A percentile compares a stretch with the other conserved stretches of the same genome.
These are phyloP conservation scores for Drosophila asahinai DNA, from an alignment of 1,140 invertebrate species.

Conservation along the genomic window DNA sequence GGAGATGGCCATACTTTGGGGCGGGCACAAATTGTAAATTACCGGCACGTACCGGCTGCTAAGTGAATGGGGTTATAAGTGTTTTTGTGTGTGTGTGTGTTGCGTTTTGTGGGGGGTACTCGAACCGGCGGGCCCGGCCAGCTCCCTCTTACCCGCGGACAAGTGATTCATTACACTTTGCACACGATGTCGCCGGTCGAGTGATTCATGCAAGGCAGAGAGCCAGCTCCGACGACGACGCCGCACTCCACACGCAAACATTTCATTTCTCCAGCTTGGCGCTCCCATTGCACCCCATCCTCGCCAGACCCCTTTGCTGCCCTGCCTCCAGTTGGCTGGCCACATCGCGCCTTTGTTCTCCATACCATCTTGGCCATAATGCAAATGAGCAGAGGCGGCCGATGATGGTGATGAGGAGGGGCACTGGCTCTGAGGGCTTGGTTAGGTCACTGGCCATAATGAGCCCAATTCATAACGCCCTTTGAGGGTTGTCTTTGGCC, in stretches of 20 bases:
- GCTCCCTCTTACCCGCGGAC: slow-evolving; percentile 9
- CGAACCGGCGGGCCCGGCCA: not conserved
- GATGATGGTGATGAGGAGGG: slow-evolving; percentile 7
- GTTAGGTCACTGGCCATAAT: slow-evolving; percentile 45
- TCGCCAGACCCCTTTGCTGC: not conserved
- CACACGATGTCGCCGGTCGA: slow-evolving; percentile 51
- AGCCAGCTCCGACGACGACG: slow-evolving; percentile 15
- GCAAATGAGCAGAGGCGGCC: slow-evolving; percentile 28
- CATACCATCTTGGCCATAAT: slow-evolving; percentile 24
- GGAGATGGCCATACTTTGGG: slow-evolving; percentile 30
- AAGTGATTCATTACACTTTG: slow-evolving; percentile 69
- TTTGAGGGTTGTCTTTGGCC: slow-evolving; percentile 20
- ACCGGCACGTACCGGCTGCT: slow-evolving; percentile 54
- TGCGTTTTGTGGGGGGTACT: slow-evolving; percentile 20
- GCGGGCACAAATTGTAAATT: slow-evolving; percentile 66
- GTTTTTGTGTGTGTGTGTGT: not conserved
- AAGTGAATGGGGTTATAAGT: slow-evolving; percentile 17
- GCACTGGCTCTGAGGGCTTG: slow-evolving; percentile 14
- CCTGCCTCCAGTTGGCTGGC: not conserved
- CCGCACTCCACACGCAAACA: slow-evolving; percentile 57
- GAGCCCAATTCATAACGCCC: slow-evolving; percentile 35
- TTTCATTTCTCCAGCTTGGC: slow-evolving; percentile 46
- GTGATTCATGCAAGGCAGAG: slow-evolving; percentile 55
- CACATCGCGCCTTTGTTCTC: slow-evolving; percentile 28
- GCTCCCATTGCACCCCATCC: slow-evolving; percentile 42